Evolutionary conservation across 2,797 vertebrate species (phyloP).

Genomic region (Sternotherus odoratus): DNA sequence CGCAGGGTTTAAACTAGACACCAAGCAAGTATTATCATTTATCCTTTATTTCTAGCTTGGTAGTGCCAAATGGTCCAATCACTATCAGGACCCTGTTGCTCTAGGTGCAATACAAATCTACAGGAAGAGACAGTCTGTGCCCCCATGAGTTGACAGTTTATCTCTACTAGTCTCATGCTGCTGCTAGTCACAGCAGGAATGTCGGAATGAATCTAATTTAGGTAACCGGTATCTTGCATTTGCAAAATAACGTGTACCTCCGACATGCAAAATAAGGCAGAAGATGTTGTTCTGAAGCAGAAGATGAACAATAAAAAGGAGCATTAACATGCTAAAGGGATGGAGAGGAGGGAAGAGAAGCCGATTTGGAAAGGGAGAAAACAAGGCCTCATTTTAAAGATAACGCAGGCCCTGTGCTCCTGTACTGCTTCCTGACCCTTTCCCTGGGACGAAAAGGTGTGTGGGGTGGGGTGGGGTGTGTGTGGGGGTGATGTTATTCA

Average conservation of each 20-base stretch:
- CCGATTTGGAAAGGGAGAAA: not conserved
- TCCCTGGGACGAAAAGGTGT: not conserved
- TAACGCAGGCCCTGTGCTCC: not conserved
- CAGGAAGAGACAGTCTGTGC: not conserved
- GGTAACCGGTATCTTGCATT: not conserved
- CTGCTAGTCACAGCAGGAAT: not conserved
- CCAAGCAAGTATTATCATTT: not conserved
- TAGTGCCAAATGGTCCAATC: not conserved
- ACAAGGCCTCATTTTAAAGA: not conserved
- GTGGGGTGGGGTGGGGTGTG: not conserved
- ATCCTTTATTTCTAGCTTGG: not conserved
- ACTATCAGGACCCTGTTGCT: not conserved
- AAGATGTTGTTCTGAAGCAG: not conserved
- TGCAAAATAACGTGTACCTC: not conserved
- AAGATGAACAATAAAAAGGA: not conserved
- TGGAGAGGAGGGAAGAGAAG: not conserved
- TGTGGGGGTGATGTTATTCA: too few relatives aligned
- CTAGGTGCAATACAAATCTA: not conserved
- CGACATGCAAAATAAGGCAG: not conserved
- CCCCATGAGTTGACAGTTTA: not conserved
- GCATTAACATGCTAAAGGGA: not conserved
- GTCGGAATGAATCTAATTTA: not conserved
- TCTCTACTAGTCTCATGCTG: accelerated
- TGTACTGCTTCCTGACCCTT: not conserved
- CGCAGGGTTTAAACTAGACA: not conserved